A percentile compares a stretch with the other conserved stretches of the same genome.
Conservation (phyloP, 2,888 invertebrate species). For the Nowickia ferox region DNA sequence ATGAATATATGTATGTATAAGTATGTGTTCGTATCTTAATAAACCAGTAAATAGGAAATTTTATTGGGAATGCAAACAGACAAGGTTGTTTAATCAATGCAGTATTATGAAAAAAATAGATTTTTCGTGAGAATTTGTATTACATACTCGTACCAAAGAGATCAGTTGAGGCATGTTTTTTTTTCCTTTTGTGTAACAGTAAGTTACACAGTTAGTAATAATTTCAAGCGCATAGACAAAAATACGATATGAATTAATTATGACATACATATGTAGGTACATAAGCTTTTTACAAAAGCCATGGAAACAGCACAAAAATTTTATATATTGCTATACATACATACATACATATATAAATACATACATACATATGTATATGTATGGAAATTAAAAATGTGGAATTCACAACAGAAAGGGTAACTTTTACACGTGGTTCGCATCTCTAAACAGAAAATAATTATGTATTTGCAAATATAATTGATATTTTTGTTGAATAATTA, state of each 20-base stretch:
- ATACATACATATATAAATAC: too few species aligned
- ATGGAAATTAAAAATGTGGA: too few species aligned
- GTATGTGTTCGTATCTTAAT: background rate
- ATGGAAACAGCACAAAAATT: too few species aligned
- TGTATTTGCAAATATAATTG: too few species aligned
- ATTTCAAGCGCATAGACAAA: slow-evolving; percentile 34
- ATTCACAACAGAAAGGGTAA: too few species aligned
- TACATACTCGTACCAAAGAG: background rate
- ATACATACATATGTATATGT: too few species aligned
- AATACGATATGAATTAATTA: background rate
- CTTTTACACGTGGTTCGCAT: too few species aligned
- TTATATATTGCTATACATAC: too few species aligned
- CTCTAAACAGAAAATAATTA: too few species aligned
- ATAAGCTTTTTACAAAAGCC: too few species aligned
- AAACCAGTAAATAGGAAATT: slow-evolving; percentile 17
- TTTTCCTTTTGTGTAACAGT: slow-evolving; percentile 5
- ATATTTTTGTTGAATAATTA: too few species aligned
- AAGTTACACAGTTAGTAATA: slow-evolving; percentile 46
- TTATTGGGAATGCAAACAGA: background rate
- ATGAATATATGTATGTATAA: background rate
- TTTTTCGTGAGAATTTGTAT: background rate
- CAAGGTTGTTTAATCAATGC: slow-evolving; percentile 29
- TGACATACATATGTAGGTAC: too few species aligned
- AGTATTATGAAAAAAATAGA: background rate
- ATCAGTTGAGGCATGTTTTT: background rate